Percentiles rank a stretch among this genome's conserved stretches.
Evolutionary conservation across 2,113 vertebrate genomes (phyloP).

Genomic region (Malurus cyaneus): DNA sequence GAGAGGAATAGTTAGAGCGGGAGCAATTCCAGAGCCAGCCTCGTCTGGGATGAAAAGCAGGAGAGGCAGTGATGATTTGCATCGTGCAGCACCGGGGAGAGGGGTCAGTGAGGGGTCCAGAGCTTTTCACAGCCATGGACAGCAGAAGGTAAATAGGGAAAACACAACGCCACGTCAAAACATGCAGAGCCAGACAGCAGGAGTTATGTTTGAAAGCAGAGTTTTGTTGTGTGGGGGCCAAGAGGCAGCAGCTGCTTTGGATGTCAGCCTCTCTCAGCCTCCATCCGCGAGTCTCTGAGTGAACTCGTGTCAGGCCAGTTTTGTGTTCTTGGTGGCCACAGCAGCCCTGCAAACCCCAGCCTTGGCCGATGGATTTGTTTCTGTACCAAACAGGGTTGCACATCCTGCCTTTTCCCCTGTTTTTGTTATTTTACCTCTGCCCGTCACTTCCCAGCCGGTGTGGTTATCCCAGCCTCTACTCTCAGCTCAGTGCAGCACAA

Average conservation of each 20-base stretch:
- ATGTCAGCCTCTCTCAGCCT: neutral
- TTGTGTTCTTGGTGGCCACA: accelerated
- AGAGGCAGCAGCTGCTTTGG: neutral
- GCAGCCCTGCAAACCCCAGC: neutral
- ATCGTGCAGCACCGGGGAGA: neutral
- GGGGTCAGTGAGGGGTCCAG: neutral
- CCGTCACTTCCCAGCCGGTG: neutral
- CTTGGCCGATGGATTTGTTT: neutral
- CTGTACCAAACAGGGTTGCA: neutral
- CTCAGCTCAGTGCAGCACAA: neutral
- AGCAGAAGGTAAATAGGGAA: neutral
- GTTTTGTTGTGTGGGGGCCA: neutral
- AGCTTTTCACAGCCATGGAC: neutral
- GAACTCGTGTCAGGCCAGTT: accelerated
- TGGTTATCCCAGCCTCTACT: neutral
- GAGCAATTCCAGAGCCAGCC: too few species aligned
- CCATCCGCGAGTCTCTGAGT: neutral
- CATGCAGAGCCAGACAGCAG: neutral
- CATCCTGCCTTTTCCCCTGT: neutral
- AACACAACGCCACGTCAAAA: neutral
- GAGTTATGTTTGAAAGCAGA: neutral
- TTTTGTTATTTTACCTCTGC: neutral
- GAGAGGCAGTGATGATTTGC: too few species aligned
- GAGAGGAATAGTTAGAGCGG: too few species aligned
- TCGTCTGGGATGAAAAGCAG: too few species aligned